Percentiles rank a stretch among this genome's conserved stretches.
phyloP scores from a whole-genome alignment of 1,140 invertebrate species.

The Listronotus bonariensis region DNA sequence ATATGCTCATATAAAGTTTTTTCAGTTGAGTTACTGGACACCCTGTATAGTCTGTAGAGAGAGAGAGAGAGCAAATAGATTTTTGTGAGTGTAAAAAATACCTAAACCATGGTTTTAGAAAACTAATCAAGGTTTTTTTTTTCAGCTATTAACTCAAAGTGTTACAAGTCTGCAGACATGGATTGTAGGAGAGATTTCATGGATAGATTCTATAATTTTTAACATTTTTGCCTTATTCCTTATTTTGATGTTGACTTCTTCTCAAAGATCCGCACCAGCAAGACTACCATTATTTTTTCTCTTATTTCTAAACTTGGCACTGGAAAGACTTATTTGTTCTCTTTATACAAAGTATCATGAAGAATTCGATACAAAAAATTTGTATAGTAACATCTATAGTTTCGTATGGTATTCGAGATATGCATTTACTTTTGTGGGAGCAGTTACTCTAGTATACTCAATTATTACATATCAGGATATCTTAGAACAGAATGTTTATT shows the following conservation, averaged over 20 bases:
- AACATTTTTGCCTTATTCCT: conserved; percentile 43
- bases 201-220: conserved; percentile 53
- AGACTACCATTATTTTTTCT: conserved; percentile 47
- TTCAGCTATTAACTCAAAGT: conserved; percentile 38
- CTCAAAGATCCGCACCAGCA: conserved; percentile 40
- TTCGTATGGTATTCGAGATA: conserved; percentile 48
- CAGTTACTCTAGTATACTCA: conserved; percentile 38
- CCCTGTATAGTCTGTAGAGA: too few relatives aligned
- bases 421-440: conserved; percentile 38
- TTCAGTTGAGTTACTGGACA: too few relatives aligned
- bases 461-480: conserved; percentile 39
- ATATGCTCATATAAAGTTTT: too few relatives aligned
- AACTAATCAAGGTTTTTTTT: conserved; percentile 1
- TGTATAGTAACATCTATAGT: conserved; percentile 41
- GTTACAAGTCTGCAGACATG: conserved; percentile 50
- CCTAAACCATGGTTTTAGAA: neutral
- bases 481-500: conserved; percentile 32
- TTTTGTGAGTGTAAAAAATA: too few relatives aligned
- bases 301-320: conserved; percentile 41
- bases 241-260: conserved; percentile 47
- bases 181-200: conserved; percentile 54
- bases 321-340: conserved; percentile 49
- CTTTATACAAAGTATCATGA: conserved; percentile 28
- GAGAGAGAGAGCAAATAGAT: too few relatives aligned
- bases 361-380: conserved; percentile 23